A percentile compares a stretch with the other conserved stretches of the same genome.
Conservation (phyloP, 2,113 vertebrate species). For the Carettochelys insculpta region DNA sequence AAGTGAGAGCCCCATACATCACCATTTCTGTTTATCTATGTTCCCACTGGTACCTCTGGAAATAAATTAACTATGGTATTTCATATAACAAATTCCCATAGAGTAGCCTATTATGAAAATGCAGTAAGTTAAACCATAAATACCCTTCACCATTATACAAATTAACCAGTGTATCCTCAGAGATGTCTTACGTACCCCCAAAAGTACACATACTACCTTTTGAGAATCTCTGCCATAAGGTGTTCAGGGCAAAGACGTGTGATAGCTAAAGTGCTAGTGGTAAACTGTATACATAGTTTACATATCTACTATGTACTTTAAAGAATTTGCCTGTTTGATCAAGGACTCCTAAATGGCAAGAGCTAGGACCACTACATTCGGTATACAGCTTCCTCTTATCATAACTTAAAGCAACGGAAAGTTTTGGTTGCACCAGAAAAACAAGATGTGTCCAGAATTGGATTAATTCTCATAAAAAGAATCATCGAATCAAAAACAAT, state of each 20-base stretch:
- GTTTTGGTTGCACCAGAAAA: too few relatives aligned
- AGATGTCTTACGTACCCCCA: background rate
- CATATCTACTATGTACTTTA: too few relatives aligned
- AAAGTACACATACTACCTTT: background rate
- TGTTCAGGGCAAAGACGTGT: background rate
- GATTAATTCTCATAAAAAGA: too few relatives aligned
- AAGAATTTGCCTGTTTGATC: too few relatives aligned
- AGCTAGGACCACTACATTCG: too few relatives aligned
- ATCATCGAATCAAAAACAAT: too few relatives aligned
- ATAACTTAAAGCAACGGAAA: too few relatives aligned
- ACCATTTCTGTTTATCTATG: background rate
- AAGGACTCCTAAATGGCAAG: too few relatives aligned
- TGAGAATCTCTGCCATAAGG: background rate
- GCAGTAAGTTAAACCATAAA: background rate
- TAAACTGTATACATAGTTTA: too few relatives aligned
- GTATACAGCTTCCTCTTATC: too few relatives aligned
- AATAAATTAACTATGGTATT: background rate
- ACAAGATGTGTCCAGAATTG: too few relatives aligned
- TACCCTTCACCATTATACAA: background rate
- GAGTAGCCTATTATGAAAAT: background rate
- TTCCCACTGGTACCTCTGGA: background rate
- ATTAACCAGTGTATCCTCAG: background rate
- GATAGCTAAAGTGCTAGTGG: background rate
- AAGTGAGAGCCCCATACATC: background rate
- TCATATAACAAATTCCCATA: background rate